These are phyloP conservation scores for Tetrax tetrax DNA, from an alignment of 2,113 vertebrate genomes.

Conservation along the genomic window DNA sequence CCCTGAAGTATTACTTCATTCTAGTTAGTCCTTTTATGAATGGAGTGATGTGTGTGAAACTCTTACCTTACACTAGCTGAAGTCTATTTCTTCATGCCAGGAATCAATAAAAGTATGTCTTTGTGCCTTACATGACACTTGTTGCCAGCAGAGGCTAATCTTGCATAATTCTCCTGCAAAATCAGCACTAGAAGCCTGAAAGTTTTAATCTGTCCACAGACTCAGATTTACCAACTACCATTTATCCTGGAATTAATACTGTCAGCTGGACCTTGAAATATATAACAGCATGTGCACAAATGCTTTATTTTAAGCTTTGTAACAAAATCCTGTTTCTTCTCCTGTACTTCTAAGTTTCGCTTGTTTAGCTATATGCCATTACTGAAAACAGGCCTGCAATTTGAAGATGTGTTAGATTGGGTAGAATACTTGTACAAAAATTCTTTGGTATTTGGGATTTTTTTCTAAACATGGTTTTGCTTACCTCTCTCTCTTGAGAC, in stretches of 20 bases:
- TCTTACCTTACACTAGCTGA: not conserved
- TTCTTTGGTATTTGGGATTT: not conserved
- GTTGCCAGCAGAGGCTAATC: not conserved
- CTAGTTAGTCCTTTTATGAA: slow-evolving; percentile 8
- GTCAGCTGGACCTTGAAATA: not conserved
- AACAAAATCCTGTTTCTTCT: not conserved
- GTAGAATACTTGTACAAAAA: not conserved
- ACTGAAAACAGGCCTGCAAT: not conserved
- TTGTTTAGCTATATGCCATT: not conserved
- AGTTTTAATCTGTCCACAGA: not conserved
- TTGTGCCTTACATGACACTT: not conserved
- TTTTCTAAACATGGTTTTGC: not conserved
- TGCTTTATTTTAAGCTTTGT: not conserved
- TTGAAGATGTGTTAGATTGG: not conserved
- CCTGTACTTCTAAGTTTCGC: not conserved
- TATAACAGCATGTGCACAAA: not conserved
- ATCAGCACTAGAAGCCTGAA: not conserved
- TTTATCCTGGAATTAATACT: not conserved
- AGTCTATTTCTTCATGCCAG: slow-evolving; percentile 1
- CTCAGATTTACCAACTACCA: not conserved
- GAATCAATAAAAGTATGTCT: not conserved
- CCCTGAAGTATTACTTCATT: not conserved
- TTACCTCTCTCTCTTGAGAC: not conserved
- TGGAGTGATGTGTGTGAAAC: not conserved
- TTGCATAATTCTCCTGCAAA: not conserved